These are phyloP conservation scores for Griposia aprilina DNA, from an alignment of 2,888 invertebrate species.

Conservation along the genomic window DNA sequence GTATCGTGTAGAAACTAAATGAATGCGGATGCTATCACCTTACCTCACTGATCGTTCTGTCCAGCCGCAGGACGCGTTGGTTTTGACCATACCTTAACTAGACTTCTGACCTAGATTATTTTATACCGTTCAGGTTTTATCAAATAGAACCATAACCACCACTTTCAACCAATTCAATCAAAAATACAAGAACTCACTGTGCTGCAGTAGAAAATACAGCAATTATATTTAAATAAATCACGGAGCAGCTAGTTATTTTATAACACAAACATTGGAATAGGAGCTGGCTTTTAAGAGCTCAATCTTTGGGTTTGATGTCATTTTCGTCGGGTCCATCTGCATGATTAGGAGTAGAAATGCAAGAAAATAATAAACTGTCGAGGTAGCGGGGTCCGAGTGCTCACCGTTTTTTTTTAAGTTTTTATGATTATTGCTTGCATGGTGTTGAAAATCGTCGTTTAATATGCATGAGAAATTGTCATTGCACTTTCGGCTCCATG, in stretches of 20 bases:
- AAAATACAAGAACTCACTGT: not conserved
- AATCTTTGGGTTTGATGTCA: not conserved
- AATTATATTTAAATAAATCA: not conserved
- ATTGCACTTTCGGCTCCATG: not conserved
- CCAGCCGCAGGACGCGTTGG: not conserved
- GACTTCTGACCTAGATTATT: no score
- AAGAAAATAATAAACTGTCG: not conserved
- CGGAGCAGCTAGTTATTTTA: not conserved
- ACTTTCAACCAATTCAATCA: not conserved
- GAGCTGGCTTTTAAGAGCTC: conserved; percentile 1
- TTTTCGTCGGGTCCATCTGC: not conserved
- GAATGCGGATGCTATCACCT: not conserved
- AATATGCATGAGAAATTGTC: not conserved
- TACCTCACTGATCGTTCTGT: not conserved
- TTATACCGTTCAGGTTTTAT: not conserved
- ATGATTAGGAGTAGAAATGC: not conserved
- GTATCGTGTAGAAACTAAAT: not conserved
- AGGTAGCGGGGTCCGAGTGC: not conserved
- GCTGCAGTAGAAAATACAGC: not conserved
- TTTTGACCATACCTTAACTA: not conserved
- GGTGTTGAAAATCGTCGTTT: not conserved
- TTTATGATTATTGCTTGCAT: no score
- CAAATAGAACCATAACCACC: not conserved
- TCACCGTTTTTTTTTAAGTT: no score
- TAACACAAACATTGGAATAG: not conserved